These are phyloP conservation scores for Elysia crispata DNA, from an alignment of 2,888 invertebrate species.

Conservation along the genomic window DNA sequence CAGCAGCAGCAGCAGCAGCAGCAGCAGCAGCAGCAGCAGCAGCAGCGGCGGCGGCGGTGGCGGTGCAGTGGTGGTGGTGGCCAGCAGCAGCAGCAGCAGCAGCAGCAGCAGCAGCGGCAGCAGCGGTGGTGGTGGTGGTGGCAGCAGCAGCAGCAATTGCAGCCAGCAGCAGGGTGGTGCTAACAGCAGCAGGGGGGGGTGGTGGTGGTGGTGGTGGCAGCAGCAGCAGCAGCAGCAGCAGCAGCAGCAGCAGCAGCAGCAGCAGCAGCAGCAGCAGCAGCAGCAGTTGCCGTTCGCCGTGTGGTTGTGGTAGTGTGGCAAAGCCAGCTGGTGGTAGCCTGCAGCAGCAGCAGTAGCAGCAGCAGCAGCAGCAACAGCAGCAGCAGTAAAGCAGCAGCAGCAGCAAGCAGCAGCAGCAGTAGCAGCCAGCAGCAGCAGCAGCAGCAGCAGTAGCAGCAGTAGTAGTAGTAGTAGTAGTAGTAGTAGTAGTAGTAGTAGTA, in stretches of 20 bases:
- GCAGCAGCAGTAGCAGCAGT: background rate
- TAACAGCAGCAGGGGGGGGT: background rate
- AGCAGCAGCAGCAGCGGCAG: conserved; percentile 25
- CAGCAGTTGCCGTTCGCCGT: too few relatives aligned
- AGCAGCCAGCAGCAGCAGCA: too few relatives aligned
- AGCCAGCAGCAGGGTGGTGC: background rate
- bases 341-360: background rate
- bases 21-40: conserved; percentile 22
- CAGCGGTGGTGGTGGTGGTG: background rate
- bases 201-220: too few relatives aligned
- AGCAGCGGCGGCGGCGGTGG: background rate
- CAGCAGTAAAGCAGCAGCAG: too few relatives aligned
- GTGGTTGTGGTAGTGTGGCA: background rate
- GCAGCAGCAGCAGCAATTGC: conserved; percentile 7
- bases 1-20: conserved; percentile 16
- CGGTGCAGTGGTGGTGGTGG: too few relatives aligned
- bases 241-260: conserved; percentile 11
- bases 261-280: conserved; percentile 14
- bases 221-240: conserved; percentile 24
- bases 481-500: too few relatives aligned
- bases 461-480: background rate
- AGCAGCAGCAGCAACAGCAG: conserved; percentile 16
- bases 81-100: conserved; percentile 18
- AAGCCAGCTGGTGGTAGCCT: too few relatives aligned
- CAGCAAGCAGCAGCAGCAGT: too few relatives aligned